Conservation (phyloP, 2,888 invertebrate genomes). For the Tipula helvola region DNA sequence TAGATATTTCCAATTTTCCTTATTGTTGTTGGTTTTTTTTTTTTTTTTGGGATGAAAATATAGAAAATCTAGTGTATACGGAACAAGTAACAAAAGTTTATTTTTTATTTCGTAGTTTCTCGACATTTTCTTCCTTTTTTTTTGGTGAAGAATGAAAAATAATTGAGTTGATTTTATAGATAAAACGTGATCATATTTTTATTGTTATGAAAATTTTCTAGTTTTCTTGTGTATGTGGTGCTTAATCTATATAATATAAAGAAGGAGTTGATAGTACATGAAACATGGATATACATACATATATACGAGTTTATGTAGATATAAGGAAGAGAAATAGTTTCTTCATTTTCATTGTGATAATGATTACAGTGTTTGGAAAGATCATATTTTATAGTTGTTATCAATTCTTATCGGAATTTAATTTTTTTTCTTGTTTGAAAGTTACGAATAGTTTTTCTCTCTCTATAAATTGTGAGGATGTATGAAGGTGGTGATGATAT, state of each 20-base stretch:
- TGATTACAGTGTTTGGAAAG: background rate
- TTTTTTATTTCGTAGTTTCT: background rate
- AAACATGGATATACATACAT: background rate
- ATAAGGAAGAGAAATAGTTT: background rate
- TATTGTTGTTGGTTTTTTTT: background rate
- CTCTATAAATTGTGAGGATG: background rate
- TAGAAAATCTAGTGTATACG: background rate
- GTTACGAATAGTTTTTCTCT: background rate
- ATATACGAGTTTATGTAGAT: background rate
- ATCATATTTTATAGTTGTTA: background rate
- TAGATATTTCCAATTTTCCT: background rate
- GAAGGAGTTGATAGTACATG: background rate
- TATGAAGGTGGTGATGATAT: background rate
- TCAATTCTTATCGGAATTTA: background rate
- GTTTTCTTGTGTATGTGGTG: background rate
- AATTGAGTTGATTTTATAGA: slow-evolving; percentile 4
- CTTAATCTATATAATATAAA: background rate
- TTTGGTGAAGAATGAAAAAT: background rate
- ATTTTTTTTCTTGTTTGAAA: background rate
- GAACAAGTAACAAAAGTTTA: background rate
- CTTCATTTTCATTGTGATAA: background rate
- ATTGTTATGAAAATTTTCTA: background rate
- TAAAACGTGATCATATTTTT: slow-evolving; percentile 4
- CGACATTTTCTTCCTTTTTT: background rate
- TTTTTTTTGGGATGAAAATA: background rate